A percentile compares a stretch with the other conserved stretches of the same genome.
Conservation (phyloP, 2,113 vertebrate genomes). For the Semnornis frantzii region DNA sequence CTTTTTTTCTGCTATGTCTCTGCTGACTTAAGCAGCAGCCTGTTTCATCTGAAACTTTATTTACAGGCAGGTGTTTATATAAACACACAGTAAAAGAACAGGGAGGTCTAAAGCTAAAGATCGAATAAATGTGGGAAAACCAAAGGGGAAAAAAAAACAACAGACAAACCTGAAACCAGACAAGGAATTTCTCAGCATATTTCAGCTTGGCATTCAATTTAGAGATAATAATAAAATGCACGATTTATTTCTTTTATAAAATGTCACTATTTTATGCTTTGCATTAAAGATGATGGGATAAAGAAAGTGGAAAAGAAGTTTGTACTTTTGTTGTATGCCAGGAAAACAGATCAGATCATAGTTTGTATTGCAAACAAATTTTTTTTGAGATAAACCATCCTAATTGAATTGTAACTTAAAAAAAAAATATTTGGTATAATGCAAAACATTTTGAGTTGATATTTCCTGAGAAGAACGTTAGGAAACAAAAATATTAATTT, state of each 20-base stretch:
- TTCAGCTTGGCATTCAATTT: not conserved
- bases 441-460: not conserved
- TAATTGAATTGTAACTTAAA: not conserved
- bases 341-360: not conserved
- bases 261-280: not conserved
- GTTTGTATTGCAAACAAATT: not conserved
- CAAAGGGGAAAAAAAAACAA: not conserved
- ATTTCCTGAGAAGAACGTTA: not conserved
- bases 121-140: not conserved
- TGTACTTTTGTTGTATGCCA: not conserved
- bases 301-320: not conserved
- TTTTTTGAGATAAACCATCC: not conserved
- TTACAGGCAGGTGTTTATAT: not conserved
- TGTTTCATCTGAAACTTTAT: conserved; percentile 17
- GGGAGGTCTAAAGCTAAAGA: not conserved
- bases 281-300: not conserved
- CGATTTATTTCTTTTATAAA: not conserved
- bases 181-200: not conserved
- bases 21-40: conserved; percentile 29
- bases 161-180: not conserved
- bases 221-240: not conserved
- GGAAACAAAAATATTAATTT: not conserved
- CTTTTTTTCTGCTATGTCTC: not conserved
- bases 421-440: not conserved
- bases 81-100: not conserved